Conservation (phyloP, 2,888 invertebrate species). For the Spisula solida region DNA sequence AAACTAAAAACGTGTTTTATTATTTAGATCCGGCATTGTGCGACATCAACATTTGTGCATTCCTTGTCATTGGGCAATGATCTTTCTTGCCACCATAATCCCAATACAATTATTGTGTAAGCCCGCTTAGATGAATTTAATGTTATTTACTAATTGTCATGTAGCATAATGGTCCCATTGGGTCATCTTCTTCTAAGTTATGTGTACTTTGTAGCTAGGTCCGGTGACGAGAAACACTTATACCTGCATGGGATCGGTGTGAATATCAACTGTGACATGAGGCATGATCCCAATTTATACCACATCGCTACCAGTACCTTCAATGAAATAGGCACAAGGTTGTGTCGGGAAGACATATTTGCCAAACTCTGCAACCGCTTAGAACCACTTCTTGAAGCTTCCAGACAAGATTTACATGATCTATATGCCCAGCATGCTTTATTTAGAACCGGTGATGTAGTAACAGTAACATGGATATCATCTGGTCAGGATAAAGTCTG, state of each 20-base stretch:
- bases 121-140: no score
- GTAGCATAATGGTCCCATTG: no score
- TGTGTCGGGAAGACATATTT: conserved; percentile 71
- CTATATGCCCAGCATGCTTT: conserved; percentile 15
- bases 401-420: conserved; percentile 40
- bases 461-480: conserved; percentile 28
- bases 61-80: no score
- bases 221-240: conserved; percentile 51
- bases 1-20: no score
- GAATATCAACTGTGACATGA: conserved; percentile 77
- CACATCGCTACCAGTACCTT: conserved; percentile 73
- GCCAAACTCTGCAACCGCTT: conserved; percentile 70
- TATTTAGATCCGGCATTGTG: no score
- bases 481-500: background rate
- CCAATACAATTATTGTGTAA: no score
- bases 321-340: conserved; percentile 68
- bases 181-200: no score
- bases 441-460: conserved; percentile 19
- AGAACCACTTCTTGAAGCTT: conserved; percentile 60
- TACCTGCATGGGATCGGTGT: conserved; percentile 76
- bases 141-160: no score
- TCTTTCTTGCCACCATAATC: no score
- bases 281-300: conserved; percentile 63
- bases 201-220: background rate
- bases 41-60: no score